Percentiles rank a stretch among this genome's conserved stretches.
Evolutionary conservation across 2,113 vertebrate species (phyloP).

Genomic region (Stigmatopora argus): DNA sequence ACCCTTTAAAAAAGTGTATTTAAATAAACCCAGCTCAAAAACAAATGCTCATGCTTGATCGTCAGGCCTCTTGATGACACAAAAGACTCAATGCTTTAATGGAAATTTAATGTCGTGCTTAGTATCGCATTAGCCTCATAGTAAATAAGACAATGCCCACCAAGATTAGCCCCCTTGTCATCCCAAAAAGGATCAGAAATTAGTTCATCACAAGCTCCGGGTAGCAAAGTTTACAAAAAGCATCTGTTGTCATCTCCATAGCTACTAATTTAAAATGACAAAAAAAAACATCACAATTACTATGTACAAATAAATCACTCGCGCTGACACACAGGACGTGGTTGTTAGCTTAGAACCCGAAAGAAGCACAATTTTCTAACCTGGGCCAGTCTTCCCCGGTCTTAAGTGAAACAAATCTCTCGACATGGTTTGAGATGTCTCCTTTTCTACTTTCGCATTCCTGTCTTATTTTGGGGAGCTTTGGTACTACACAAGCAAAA

Average conservation of each 20-base stretch:
- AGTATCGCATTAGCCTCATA: neutral
- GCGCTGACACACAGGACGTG: conserved; percentile 23
- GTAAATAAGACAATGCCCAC: neutral
- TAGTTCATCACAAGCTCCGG: neutral
- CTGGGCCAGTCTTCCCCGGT: neutral
- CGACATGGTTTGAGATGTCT: conserved; percentile 3
- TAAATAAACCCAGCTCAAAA: too few species aligned
- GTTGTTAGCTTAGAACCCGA: conserved; percentile 8
- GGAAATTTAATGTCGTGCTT: neutral
- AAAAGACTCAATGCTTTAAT: neutral
- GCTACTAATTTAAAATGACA: conserved; percentile 44
- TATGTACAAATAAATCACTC: conserved; percentile 64
- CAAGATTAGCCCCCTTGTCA: neutral
- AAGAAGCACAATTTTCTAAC: conserved; percentile 13
- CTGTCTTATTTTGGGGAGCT: neutral
- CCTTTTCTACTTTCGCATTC: neutral
- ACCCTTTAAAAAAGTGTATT: too few species aligned
- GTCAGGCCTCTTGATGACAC: too few species aligned
- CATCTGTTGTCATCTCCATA: conserved; percentile 11
- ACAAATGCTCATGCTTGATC: too few species aligned
- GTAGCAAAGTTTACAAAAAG: conserved; percentile 15
- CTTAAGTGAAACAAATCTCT: neutral
- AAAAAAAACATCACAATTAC: conserved; percentile 68
- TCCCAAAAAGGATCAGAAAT: neutral
- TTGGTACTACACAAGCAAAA: neutral